phyloP scores from a whole-genome alignment of 2,113 vertebrate species.

The Channa maculata region DNA sequence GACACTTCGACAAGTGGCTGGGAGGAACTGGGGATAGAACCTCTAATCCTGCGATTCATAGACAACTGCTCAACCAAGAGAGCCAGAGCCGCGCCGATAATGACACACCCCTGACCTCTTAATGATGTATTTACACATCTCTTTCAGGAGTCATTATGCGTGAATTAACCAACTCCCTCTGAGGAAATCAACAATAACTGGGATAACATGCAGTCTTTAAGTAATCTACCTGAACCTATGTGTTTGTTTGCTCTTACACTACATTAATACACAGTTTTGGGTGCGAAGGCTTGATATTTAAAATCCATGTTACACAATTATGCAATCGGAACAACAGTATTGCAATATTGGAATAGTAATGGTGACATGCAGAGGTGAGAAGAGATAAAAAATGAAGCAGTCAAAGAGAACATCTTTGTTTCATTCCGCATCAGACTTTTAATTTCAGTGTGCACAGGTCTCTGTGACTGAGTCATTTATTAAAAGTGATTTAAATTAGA shows the following conservation, averaged over 20 bases:
- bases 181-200: neutral
- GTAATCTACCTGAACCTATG: neutral
- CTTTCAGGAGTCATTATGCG: neutral
- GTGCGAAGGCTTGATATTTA: neutral
- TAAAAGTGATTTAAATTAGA: conserved; percentile 96
- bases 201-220: neutral
- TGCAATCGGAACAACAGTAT: too few relatives aligned
- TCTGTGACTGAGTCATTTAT: conserved; percentile 70
- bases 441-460: conserved; percentile 8
- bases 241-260: neutral
- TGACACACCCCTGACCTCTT: too few relatives aligned
- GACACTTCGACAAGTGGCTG: too few relatives aligned
- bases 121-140: neutral
- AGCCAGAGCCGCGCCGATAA: too few relatives aligned
- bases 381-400: conserved; percentile 24
- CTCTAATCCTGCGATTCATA: too few relatives aligned
- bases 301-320: neutral
- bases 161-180: neutral
- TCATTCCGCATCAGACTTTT: conserved; percentile 28
- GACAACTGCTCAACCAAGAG: too few relatives aligned
- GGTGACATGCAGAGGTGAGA: conserved; percentile 2
- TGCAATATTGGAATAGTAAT: too few relatives aligned
- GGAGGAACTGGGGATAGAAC: too few relatives aligned
- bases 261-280: neutral
- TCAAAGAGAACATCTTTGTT: conserved; percentile 18